These are phyloP conservation scores for Gavialis gangeticus DNA, from an alignment of 2,113 vertebrate species.

Conservation along the genomic window DNA sequence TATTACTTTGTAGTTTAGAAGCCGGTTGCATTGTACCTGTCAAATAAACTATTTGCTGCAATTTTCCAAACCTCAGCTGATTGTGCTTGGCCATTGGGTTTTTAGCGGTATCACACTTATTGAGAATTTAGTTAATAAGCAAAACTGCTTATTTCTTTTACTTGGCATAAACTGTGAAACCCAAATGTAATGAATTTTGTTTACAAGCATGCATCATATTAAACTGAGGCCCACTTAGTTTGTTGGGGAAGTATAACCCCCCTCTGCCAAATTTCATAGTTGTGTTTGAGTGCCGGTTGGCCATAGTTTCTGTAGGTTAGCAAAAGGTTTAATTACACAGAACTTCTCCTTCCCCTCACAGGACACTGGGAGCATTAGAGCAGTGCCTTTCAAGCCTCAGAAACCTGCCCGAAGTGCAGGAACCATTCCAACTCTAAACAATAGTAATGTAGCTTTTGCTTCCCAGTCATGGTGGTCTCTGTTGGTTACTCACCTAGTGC, in stretches of 20 bases:
- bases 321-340: neutral
- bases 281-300: neutral
- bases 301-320: constrained; percentile 37
- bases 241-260: neutral
- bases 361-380: neutral
- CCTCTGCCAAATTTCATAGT: constrained; percentile 51
- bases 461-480: neutral
- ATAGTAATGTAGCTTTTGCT: neutral
- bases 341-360: neutral
- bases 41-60: neutral
- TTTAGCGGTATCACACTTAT: neutral
- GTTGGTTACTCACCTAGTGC: neutral
- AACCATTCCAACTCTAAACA: neutral
- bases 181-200: constrained; percentile 28
- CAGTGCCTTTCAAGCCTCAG: rapidly evolving
- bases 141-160: neutral
- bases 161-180: neutral
- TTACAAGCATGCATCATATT: constrained; percentile 31
- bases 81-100: constrained; percentile 20
- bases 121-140: neutral
- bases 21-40: neutral
- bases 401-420: neutral
- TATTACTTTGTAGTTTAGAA: constrained; percentile 1
- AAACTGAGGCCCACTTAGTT: constrained; percentile 37
- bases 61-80: constrained; percentile 7